Evolutionary conservation across 2,113 vertebrate species (phyloP).

Genomic region (Lophura nycthemera): DNA sequence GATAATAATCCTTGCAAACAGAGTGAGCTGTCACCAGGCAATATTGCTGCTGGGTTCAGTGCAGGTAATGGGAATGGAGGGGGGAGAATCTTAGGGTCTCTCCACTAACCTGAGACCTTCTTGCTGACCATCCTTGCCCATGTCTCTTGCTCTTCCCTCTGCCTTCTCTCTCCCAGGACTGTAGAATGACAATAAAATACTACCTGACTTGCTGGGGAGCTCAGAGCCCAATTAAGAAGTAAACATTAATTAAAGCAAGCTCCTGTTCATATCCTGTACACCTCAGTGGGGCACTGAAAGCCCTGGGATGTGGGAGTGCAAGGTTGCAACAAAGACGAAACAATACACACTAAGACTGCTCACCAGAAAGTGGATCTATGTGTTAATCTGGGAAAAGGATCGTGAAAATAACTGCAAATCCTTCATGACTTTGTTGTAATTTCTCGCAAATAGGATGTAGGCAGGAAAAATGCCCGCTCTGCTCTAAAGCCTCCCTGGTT

Average conservation of each 20-base stretch:
- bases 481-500: neutral
- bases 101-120: neutral
- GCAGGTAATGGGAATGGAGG: neutral
- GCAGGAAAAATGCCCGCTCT: neutral
- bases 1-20: neutral
- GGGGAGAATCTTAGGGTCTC: neutral
- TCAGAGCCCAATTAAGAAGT: slow-evolving; percentile 35
- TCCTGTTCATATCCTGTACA: slow-evolving; percentile 21
- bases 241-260: neutral
- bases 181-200: slow-evolving; percentile 7
- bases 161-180: neutral
- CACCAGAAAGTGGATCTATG: slow-evolving; percentile 63
- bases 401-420: slow-evolving; percentile 67
- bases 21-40: neutral
- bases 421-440: slow-evolving; percentile 50
- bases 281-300: neutral
- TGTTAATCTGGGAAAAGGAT: slow-evolving; percentile 69
- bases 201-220: neutral
- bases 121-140: neutral
- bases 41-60: neutral
- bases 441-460: slow-evolving; percentile 41
- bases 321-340: slow-evolving; percentile 27
- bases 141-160: neutral
- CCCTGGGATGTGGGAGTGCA: neutral
- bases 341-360: neutral